These are phyloP conservation scores for Grantiella picta DNA, from an alignment of 2,113 vertebrate genomes.

Conservation along the genomic window DNA sequence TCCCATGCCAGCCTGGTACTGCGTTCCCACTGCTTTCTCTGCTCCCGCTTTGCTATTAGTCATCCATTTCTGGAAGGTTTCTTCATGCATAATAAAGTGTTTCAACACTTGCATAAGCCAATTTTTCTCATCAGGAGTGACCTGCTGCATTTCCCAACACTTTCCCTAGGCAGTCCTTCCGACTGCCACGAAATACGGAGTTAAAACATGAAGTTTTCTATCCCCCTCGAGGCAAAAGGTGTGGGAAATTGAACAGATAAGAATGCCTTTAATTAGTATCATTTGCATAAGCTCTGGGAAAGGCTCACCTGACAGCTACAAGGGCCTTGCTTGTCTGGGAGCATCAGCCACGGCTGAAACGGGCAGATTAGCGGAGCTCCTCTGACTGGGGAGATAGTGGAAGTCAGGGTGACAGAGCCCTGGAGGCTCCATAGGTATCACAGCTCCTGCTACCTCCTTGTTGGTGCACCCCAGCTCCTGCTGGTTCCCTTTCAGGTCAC, in stretches of 20 bases:
- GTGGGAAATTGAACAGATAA: slow-evolving; percentile 64
- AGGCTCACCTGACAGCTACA: slow-evolving; percentile 51
- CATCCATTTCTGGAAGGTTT: slow-evolving; percentile 62
- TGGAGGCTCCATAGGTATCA: neutral
- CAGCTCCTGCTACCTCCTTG: neutral
- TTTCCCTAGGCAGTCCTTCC: slow-evolving; percentile 54
- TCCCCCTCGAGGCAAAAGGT: slow-evolving; percentile 56
- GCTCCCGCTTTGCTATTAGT: slow-evolving; percentile 43
- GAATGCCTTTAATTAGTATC: slow-evolving; percentile 60
- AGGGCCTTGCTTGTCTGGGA: slow-evolving; percentile 35
- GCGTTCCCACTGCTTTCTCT: slow-evolving; percentile 54
- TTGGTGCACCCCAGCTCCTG: neutral
- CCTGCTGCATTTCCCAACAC: slow-evolving; percentile 32
- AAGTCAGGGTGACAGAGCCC: neutral
- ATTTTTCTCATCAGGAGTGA: slow-evolving; percentile 41
- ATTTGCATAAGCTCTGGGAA: slow-evolving; percentile 64
- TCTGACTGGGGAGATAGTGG: neutral
- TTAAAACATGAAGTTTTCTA: slow-evolving; percentile 52
- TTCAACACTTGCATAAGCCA: slow-evolving; percentile 45
- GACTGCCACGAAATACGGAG: neutral
- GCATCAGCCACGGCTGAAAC: neutral
- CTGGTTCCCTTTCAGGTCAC: neutral
- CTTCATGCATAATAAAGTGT: slow-evolving; percentile 59
- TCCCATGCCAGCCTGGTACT: slow-evolving; percentile 36
- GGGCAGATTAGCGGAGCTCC: neutral